phyloP scores from a whole-genome alignment of 2,113 vertebrate species.

The Atlantisia rogersi region DNA sequence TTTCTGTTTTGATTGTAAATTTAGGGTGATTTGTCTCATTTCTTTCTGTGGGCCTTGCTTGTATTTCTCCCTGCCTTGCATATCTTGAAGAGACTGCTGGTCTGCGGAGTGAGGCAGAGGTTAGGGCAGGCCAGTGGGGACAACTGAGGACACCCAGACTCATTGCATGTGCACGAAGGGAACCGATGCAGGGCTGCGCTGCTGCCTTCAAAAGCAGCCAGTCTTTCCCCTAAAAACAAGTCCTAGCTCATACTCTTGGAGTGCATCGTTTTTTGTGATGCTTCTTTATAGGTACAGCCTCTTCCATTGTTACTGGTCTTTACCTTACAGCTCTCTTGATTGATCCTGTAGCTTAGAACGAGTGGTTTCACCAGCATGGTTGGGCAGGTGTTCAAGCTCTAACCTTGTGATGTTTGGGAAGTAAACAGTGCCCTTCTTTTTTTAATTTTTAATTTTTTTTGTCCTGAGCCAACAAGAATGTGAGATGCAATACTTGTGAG shows the following conservation, averaged over 20 bases:
- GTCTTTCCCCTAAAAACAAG: neutral
- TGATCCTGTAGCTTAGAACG: neutral
- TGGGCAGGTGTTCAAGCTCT: neutral
- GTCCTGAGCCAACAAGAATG: rapidly evolving
- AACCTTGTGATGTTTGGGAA: neutral
- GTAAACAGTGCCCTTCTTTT: neutral
- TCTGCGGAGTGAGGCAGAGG: neutral
- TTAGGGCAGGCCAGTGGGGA: neutral
- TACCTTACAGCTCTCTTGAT: neutral
- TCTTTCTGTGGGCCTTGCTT: rapidly evolving
- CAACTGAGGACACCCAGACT: neutral
- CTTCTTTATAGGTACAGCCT: neutral
- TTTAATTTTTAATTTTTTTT: too few relatives aligned
- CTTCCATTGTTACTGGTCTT: rapidly evolving
- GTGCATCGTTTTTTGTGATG: neutral
- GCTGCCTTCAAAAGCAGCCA: neutral
- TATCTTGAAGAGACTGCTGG: neutral
- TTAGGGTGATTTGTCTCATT: neutral
- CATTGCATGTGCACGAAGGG: neutral
- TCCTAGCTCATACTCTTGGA: neutral
- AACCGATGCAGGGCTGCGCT: rapidly evolving
- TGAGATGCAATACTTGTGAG: neutral
- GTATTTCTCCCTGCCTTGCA: neutral
- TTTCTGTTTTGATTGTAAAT: neutral
- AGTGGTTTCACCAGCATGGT: neutral